These are phyloP conservation scores for Stegostoma tigrinum DNA, from an alignment of 2,113 vertebrate species.

Conservation along the genomic window DNA sequence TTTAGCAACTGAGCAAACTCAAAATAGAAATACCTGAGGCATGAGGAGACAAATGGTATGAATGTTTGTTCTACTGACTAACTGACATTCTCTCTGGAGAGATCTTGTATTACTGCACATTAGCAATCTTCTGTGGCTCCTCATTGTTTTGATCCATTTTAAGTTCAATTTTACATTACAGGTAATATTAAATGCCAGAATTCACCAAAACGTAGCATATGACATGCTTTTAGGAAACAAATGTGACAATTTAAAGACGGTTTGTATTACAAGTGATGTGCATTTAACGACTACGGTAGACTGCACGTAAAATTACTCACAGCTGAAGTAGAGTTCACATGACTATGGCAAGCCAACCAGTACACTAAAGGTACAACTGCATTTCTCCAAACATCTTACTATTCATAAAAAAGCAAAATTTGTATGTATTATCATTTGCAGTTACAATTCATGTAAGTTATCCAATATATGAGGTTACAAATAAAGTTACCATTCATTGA, in stretches of 20 bases:
- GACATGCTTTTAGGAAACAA: not conserved
- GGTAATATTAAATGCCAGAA: not conserved
- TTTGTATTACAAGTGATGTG: too few relatives aligned
- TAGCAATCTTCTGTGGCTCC: not conserved
- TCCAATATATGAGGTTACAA: too few relatives aligned
- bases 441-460: too few relatives aligned
- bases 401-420: too few relatives aligned
- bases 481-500: too few relatives aligned
- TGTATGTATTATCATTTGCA: too few relatives aligned
- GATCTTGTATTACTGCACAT: not conserved
- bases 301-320: too few relatives aligned
- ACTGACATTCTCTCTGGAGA: not conserved
- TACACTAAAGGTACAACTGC: too few relatives aligned
- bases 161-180: not conserved
- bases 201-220: not conserved
- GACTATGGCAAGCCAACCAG: too few relatives aligned
- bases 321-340: too few relatives aligned
- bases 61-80: not conserved
- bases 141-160: not conserved
- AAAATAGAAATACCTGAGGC: not conserved
- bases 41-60: not conserved
- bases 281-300: too few relatives aligned
- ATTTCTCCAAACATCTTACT: too few relatives aligned
- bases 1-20: not conserved
- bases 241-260: not conserved